phyloP scores from a whole-genome alignment of 1,140 invertebrate species.

The Triops longicaudatus region DNA sequence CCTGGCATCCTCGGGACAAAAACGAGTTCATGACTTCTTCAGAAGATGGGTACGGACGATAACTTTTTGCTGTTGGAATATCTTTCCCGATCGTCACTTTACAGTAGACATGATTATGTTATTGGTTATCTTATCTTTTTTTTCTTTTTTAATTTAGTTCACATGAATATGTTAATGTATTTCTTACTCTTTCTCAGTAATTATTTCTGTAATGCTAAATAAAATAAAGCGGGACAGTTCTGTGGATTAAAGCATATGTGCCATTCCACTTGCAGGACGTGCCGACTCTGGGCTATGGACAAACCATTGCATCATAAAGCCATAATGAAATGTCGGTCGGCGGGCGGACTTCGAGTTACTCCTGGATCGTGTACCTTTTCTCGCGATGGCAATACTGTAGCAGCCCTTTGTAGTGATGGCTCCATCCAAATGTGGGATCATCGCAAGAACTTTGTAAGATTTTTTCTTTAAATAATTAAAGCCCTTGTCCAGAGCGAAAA shows the following conservation, averaged over 20 bases:
- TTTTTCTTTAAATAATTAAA: background rate
- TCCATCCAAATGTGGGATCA: slow-evolving; percentile 98
- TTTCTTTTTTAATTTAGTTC: no score
- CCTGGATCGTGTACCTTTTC: slow-evolving; percentile 78
- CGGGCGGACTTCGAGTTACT: slow-evolving; percentile 77
- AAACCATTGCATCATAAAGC: slow-evolving; percentile 63
- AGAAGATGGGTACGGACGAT: slow-evolving; percentile 57
- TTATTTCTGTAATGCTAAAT: no score
- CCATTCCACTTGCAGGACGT: slow-evolving; percentile 50
- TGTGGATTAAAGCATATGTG: slow-evolving; percentile 16
- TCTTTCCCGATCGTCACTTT: no score
- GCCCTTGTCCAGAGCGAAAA: background rate
- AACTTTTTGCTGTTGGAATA: slow-evolving; percentile 6
- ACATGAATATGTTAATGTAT: no score
- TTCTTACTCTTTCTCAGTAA: no score
- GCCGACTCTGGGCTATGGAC: slow-evolving; percentile 80
- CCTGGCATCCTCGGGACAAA: slow-evolving; percentile 85
- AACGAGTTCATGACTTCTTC: slow-evolving; percentile 93
- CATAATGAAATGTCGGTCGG: slow-evolving; percentile 81
- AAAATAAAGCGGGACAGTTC: slow-evolving; percentile 9
- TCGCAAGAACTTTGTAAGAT: slow-evolving; percentile 52
- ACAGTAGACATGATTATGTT: no score
- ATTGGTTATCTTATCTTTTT: no score
- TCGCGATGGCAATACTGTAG: slow-evolving; percentile 78
- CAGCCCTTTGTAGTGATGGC: slow-evolving; percentile 87